A percentile compares a stretch with the other conserved stretches of the same genome.
These are phyloP conservation scores for Esperia sulphurella DNA, from an alignment of 2,888 invertebrate species.

Conservation along the genomic window DNA sequence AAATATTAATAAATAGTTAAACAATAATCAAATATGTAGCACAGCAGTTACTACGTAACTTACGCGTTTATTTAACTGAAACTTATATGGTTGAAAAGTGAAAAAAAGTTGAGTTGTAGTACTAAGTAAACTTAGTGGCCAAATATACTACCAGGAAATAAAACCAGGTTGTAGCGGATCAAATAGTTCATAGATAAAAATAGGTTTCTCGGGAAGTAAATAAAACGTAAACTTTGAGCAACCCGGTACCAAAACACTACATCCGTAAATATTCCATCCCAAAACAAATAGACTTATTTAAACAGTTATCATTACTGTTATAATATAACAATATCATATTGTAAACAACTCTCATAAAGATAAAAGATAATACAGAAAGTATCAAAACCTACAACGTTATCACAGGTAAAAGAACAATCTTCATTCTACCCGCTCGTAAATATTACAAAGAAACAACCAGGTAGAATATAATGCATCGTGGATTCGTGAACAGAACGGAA, in stretches of 20 bases:
- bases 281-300: too few relatives aligned
- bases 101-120: too few relatives aligned
- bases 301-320: too few relatives aligned
- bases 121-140: too few relatives aligned
- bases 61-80: too few relatives aligned
- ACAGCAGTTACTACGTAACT: too few relatives aligned
- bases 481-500: constrained; percentile 11
- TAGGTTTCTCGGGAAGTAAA: constrained; percentile 45
- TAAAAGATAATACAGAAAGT: constrained; percentile 5
- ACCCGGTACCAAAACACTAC: constrained; percentile 14
- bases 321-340: too few relatives aligned
- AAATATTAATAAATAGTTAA: constrained; percentile 18
- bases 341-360: too few relatives aligned
- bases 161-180: constrained; percentile 34
- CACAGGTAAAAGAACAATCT: background rate
- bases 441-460: constrained; percentile 18
- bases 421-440: constrained; percentile 9
- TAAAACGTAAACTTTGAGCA: constrained; percentile 18
- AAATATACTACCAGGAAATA: background rate
- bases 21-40: too few relatives aligned
- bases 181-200: constrained; percentile 40
- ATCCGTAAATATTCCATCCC: constrained; percentile 29
- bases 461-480: constrained; percentile 12
- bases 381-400: background rate
- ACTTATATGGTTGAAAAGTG: too few relatives aligned